Percentiles rank a stretch among this genome's conserved stretches.
These are phyloP conservation scores for Eulithis prunata DNA, from an alignment of 2,888 invertebrate species.

Conservation along the genomic window DNA sequence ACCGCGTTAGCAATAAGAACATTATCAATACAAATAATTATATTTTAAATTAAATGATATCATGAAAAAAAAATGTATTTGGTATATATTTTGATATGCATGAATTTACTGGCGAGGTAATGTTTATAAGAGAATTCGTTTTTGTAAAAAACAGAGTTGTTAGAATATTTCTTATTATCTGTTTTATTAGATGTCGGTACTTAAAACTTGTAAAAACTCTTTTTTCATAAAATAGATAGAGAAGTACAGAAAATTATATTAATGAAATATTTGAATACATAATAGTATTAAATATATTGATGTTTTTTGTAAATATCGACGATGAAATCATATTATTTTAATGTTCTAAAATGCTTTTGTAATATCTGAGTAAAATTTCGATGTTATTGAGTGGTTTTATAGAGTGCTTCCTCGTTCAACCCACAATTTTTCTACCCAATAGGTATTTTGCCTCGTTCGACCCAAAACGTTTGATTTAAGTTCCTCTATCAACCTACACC, in stretches of 20 bases:
- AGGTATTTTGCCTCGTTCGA: too few species aligned
- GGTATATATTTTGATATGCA: slow-evolving; percentile 81
- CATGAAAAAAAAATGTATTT: slow-evolving; percentile 67
- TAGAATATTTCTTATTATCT: slow-evolving; percentile 53
- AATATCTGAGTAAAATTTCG: slow-evolving; percentile 57
- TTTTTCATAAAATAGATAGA: slow-evolving; percentile 63
- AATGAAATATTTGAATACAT: slow-evolving; percentile 62
- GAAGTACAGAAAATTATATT: slow-evolving; percentile 63
- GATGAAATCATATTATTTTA: slow-evolving; percentile 52
- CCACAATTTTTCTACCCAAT: too few species aligned
- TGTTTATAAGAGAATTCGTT: slow-evolving; percentile 52
- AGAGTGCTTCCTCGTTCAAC: too few species aligned
- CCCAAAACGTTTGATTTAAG: too few species aligned
- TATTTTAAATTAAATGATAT: slow-evolving; percentile 64
- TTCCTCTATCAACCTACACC: too few species aligned
- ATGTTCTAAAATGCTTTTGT: slow-evolving; percentile 56
- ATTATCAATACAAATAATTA: slow-evolving; percentile 57
- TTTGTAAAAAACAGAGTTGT: slow-evolving; percentile 57
- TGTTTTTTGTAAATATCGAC: slow-evolving; percentile 62
- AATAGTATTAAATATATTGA: slow-evolving; percentile 68
- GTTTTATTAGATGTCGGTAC: slow-evolving; percentile 72
- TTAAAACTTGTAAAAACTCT: slow-evolving; percentile 65
- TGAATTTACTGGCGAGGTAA: slow-evolving; percentile 70
- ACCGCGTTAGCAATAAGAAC: slow-evolving; percentile 64
- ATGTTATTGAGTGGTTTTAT: slow-evolving; percentile 46